These are phyloP conservation scores for Ibidorhyncha struthersii DNA, from an alignment of 2,113 vertebrate species.

Conservation along the genomic window DNA sequence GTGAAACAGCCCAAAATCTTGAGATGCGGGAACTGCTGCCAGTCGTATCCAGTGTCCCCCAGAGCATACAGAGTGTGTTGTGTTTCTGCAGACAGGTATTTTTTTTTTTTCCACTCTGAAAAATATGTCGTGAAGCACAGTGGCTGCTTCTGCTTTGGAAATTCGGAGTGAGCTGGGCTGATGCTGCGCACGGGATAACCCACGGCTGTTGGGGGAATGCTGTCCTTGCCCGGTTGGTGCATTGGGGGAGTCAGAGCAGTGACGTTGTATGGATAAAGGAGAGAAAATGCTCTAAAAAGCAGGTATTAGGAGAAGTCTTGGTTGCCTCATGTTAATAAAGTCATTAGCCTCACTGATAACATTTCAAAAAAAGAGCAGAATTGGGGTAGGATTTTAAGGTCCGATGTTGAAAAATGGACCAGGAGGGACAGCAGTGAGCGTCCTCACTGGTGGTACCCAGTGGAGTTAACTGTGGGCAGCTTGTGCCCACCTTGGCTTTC, in stretches of 20 bases:
- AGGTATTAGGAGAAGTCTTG: neutral
- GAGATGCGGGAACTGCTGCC: neutral
- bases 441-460: rapidly evolving
- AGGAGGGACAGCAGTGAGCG: rapidly evolving
- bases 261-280: no score
- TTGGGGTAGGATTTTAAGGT: neutral
- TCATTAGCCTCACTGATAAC: neutral
- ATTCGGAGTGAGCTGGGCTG: neutral
- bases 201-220: neutral
- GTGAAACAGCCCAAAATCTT: neutral
- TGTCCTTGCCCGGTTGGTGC: neutral
- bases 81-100: neutral
- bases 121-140: neutral
- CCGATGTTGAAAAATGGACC: neutral
- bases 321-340: neutral
- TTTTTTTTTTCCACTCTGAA: neutral
- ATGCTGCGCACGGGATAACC: rapidly evolving
- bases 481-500: neutral
- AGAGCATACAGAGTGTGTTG: neutral
- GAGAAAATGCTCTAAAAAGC: neutral
- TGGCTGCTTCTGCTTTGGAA: neutral
- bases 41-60: neutral
- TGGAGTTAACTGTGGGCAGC: neutral
- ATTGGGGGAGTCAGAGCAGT: neutral
- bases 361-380: neutral